A percentile compares a stretch with the other conserved stretches of the same genome.
phyloP scores from a whole-genome alignment of 1,140 invertebrate species.

The Camponotus vicinus region DNA sequence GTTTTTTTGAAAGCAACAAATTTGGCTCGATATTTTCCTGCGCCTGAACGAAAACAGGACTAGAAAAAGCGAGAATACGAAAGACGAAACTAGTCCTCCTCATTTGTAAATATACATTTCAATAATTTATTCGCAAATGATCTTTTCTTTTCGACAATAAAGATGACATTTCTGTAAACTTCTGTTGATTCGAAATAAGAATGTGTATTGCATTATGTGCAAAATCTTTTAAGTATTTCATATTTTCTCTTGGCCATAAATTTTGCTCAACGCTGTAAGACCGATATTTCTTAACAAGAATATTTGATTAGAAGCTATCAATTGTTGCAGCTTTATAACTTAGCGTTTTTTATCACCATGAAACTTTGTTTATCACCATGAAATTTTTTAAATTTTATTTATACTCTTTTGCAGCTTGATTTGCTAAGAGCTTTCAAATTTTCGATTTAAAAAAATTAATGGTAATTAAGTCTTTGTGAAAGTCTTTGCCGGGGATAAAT shows the following conservation, averaged over 20 bases:
- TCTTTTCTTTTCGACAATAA: conserved; percentile 54
- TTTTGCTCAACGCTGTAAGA: background rate
- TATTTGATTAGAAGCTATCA: background rate
- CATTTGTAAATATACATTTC: conserved; percentile 70
- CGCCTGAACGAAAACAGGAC: conserved; percentile 45
- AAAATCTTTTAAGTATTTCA: conserved; percentile 15
- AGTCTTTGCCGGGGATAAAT: background rate
- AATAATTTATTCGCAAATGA: conserved; percentile 62
- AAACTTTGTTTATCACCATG: background rate
- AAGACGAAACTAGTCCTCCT: conserved; percentile 22
- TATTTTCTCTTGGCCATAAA: conserved; percentile 21
- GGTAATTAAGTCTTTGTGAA: conserved; percentile 17
- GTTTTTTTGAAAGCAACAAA: background rate
- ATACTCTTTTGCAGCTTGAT: background rate
- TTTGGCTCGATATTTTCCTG: conserved; percentile 63
- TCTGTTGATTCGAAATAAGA: conserved; percentile 4
- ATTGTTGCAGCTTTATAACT: conserved; percentile 11
- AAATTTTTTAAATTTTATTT: conserved; percentile 15
- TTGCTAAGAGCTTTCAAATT: background rate
- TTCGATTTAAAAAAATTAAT: background rate
- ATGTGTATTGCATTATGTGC: background rate
- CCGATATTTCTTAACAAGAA: conserved; percentile 2
- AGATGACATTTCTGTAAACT: conserved; percentile 33
- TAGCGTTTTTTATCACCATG: background rate
- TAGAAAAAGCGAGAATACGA: background rate